Evolutionary conservation across 2,888 invertebrate species (phyloP).

Genomic region (Quadriops clusia): DNA sequence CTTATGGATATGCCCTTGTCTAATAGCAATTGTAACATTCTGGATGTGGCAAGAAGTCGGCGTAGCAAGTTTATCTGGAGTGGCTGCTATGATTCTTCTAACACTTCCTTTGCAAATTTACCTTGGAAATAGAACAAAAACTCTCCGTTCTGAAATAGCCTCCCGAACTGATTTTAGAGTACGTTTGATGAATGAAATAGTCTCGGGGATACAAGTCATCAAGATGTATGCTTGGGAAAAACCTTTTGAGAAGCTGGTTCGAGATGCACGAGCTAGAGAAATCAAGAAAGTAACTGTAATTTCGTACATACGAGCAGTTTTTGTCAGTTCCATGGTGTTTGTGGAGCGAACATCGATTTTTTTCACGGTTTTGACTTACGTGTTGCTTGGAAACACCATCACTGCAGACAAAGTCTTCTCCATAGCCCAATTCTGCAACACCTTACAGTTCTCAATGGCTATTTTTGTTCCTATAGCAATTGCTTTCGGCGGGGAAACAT

Average conservation of each 20-base stretch:
- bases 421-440: slow-evolving; percentile 38
- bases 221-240: slow-evolving; percentile 65
- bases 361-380: slow-evolving; percentile 61
- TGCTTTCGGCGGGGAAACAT: slow-evolving; percentile 45
- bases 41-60: slow-evolving; percentile 45
- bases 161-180: slow-evolving; percentile 47
- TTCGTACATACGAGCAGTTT: slow-evolving; percentile 52
- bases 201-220: slow-evolving; percentile 54
- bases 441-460: slow-evolving; percentile 42
- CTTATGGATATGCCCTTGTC: slow-evolving; percentile 68
- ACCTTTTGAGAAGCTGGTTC: slow-evolving; percentile 39
- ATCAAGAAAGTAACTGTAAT: slow-evolving; percentile 16
- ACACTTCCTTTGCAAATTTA: no score
- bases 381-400: slow-evolving; percentile 51
- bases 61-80: slow-evolving; percentile 47
- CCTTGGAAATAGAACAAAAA: slow-evolving; percentile 5
- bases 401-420: slow-evolving; percentile 34
- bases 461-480: slow-evolving; percentile 47
- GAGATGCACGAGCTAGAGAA: slow-evolving; percentile 13
- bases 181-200: slow-evolving; percentile 54
- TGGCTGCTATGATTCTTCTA: slow-evolving; percentile 41
- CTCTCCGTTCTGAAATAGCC: slow-evolving; percentile 32
- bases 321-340: slow-evolving; percentile 62
- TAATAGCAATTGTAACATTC: slow-evolving; percentile 48
- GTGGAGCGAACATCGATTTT: slow-evolving; percentile 70